Base-by-base conservation (phyloP, 2,113 vertebrate species). In the Centropristis striata region DNA sequence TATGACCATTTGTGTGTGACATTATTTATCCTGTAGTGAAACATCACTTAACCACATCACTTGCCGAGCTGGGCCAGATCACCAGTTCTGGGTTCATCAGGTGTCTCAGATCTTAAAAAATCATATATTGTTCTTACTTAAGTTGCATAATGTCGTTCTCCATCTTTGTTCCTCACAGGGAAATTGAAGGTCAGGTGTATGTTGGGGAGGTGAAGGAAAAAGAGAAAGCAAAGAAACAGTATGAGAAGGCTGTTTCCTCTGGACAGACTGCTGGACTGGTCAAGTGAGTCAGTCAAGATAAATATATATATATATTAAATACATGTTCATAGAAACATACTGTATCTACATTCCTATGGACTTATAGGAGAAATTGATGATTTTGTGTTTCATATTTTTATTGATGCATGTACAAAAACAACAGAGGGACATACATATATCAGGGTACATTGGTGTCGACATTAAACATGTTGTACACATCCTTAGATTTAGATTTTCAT, bases 161-260 rank as follows among this genome's bases (percentile, higher is more conserved):
- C 95, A 21, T 8, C 8, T 74, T 80, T 46, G 42, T 63, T 39
- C 4, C 53, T 77, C 53, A 46, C 77, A 99, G 98, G 96, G 96
- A 95, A 71, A 94, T 97, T 70, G 95, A 96, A 58, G 95, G 94
- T 55, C 91, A 94, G 21, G 84, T 92, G 3, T 99, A 96, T 39
- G 91, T 94, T 0, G 98, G 98, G 23, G 87, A 68, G 41, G 97
- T 99, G 87, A 98, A 98, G 79, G 97, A 98, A 71, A 99, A 97
- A 81, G 95, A 94, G 79, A 94, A 84, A 32, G 98, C 98, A 0
- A 97, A 96, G 93, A 94, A 96, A 85, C 94, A 98, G 15, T 99
- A 98, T 66, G 91, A 97, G 57, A 95, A 96, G 69, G 97, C 97
- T 10, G 96, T 98, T 88, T 94, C 96, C 15, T 92, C 79, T 5